Conservation (phyloP, 1,140 invertebrate species). For the Tyrophagus putrescentiae region DNA sequence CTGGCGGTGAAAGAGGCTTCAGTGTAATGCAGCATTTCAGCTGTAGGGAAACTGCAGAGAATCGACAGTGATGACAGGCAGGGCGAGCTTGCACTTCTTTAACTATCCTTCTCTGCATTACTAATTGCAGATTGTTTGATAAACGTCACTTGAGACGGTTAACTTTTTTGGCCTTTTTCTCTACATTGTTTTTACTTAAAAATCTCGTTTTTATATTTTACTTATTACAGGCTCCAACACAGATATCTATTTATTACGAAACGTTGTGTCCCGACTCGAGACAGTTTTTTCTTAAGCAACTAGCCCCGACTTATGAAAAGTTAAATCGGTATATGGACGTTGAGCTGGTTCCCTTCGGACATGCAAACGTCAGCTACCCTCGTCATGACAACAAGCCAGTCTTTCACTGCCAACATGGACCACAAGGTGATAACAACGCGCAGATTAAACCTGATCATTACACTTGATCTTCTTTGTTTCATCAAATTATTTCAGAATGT, state of each 20-base stretch:
- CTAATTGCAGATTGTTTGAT: too few species aligned
- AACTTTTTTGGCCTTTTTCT: slow-evolving; percentile 4
- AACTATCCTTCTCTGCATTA: too few species aligned
- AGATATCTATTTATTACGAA: slow-evolving; percentile 38
- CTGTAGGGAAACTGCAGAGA: too few species aligned
- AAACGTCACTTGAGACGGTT: too few species aligned
- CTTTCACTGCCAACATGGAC: slow-evolving; percentile 23
- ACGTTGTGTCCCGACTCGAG: slow-evolving; percentile 81
- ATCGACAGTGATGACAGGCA: too few species aligned
- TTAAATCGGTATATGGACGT: slow-evolving; percentile 35
- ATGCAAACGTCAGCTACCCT: slow-evolving; percentile 42
- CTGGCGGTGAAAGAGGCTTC: too few species aligned
- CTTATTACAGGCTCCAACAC: slow-evolving; percentile 10
- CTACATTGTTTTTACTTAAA: not conserved
- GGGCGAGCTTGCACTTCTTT: too few species aligned
- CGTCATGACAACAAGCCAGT: slow-evolving; percentile 18
- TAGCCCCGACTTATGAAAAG: slow-evolving; percentile 46
- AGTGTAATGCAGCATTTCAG: too few species aligned
- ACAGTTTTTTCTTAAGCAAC: slow-evolving; percentile 59
- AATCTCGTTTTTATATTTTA: not conserved
- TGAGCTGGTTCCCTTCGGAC: slow-evolving; percentile 64
- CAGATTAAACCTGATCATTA: slow-evolving; percentile 27
- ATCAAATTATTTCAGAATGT: slow-evolving; percentile 29
- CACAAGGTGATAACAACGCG: too few species aligned
- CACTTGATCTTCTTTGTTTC: too few species aligned